Base-by-base conservation (phyloP, 1,140 invertebrate genomes). In the Drosophila nigrodunni region DNA sequence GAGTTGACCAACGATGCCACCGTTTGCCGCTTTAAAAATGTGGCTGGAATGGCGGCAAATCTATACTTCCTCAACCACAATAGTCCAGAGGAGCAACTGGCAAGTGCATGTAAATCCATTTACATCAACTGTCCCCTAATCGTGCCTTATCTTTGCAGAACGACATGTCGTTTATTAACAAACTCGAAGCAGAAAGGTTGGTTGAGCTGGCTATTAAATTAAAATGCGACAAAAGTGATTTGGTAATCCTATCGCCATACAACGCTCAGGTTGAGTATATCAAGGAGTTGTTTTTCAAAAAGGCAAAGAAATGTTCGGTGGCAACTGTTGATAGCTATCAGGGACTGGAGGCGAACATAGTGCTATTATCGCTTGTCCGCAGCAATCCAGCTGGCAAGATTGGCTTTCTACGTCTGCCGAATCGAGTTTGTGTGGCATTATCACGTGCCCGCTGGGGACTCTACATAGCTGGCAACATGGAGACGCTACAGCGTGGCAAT, bases 331-430 rank as follows among this genome's bases (percentile, higher is more conserved):
- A 98, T 91, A 97, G 96, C 89, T 97, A 94, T 87, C 97, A 97
- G 94, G 97, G 97, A 1, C 96, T 97, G 91, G 97, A 98, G 92
- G 96, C 95, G 43, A 95, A 97, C 75, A 97, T 98, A 34, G 95
- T 98, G 64, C 85, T 98, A 2, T 86, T 98, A 8, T 98, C 97
- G 0, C 92, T 98, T 2, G 97, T 98, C 0, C 93, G 97, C 3
- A 97, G 95, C 89, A 96, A 96, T 82, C 70, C 91, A 6, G 92
- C 95, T 6, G 93, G 93, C n/a, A 94, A 94, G 34, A 95, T 97
- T 82, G 97, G 97, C 4, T 98, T 97, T 93, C 91, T 98, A 4
- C 94, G 94, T 21, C 94, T 93, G 47, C 93, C 95, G 55, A 98
- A 98, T 93, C 93, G 97, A 61, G 94, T 98, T 43, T 97, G 96